Conservation (phyloP, 2,797 vertebrate genomes). For the Caiman crocodilus region DNA sequence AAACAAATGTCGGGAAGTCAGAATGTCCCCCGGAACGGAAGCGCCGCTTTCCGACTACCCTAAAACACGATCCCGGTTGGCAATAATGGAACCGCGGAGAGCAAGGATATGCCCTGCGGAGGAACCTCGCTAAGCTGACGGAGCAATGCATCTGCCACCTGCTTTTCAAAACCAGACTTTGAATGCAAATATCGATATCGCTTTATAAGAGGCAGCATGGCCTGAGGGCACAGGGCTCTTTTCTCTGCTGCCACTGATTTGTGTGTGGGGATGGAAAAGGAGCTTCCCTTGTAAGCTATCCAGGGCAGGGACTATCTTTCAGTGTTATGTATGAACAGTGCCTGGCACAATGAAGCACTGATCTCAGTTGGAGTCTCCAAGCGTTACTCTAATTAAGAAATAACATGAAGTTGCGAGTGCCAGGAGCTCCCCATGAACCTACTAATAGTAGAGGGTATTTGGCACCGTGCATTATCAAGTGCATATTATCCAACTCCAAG, state of each 20-base stretch:
- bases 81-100: neutral
- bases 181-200: rapidly evolving
- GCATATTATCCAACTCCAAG: neutral
- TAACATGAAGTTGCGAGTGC: neutral
- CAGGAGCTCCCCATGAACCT: neutral
- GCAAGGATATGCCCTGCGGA: neutral
- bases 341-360: neutral
- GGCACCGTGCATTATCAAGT: neutral
- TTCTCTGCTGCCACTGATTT: rapidly evolving
- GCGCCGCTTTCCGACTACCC: neutral
- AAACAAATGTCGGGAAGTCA: neutral
- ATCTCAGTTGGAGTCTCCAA: neutral
- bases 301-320: neutral
- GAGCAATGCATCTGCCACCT: neutral
- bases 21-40: neutral
- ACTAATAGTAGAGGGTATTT: neutral
- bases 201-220: rapidly evolving
- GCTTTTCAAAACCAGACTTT: rapidly evolving
- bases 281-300: neutral
- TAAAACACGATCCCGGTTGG: neutral
- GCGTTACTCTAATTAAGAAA: neutral
- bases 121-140: neutral
- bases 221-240: neutral
- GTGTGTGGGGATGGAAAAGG: neutral
- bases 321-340: neutral